Percentiles rank a stretch among this genome's conserved stretches.
phyloP scores from a whole-genome alignment of 35 echinoderm and acorn worm species.

The Heliocidaris tuberculata region DNA sequence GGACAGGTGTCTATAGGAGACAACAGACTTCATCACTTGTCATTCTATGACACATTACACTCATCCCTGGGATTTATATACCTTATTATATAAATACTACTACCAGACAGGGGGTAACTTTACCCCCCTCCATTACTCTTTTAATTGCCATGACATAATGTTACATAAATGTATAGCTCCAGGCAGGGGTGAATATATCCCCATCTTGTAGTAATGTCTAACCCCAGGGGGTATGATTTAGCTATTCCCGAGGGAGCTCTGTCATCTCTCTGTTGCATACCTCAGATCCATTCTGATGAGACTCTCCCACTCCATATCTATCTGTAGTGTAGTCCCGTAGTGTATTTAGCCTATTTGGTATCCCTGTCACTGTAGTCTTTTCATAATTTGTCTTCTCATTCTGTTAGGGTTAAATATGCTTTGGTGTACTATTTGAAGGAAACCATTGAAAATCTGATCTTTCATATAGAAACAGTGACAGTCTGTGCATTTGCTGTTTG shows the following conservation, averaged over 20 bases:
- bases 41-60: background rate
- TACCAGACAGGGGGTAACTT: background rate
- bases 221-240: background rate
- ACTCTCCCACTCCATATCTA: too few relatives aligned
- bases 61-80: constrained; percentile 13
- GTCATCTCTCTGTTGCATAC: background rate
- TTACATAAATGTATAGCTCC: background rate
- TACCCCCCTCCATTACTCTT: background rate
- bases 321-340: too few relatives aligned
- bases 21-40: background rate
- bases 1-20: background rate
- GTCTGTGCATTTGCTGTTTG: too few relatives aligned
- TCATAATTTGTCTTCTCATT: too few relatives aligned
- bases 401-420: too few relatives aligned
- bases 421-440: too few relatives aligned
- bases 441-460: too few relatives aligned
- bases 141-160: background rate
- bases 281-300: too few relatives aligned
- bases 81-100: background rate
- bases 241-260: background rate
- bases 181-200: background rate
- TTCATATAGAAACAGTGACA: too few relatives aligned
- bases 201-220: background rate
- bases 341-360: too few relatives aligned
- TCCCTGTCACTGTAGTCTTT: too few relatives aligned